Conservation (phyloP, 2,113 vertebrate genomes). For the Uropsilus gracilis region DNA sequence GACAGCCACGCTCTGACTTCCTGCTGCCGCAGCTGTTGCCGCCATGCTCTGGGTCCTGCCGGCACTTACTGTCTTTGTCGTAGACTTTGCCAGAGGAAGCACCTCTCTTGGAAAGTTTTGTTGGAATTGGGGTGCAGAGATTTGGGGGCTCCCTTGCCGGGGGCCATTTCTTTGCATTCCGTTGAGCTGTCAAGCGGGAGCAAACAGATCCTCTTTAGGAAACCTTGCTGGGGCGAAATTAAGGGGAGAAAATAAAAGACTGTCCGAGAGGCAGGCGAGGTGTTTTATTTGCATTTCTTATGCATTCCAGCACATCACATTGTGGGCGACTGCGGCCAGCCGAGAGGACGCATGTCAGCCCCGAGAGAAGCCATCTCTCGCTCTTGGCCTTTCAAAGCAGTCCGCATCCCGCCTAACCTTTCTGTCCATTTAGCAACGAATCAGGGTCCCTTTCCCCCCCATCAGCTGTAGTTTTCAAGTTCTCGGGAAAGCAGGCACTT, state of each 20-base stretch:
- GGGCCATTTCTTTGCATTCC: conserved; percentile 55
- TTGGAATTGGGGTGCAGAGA: conserved; percentile 11
- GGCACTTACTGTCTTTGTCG: conserved; percentile 85
- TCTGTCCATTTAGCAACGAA: conserved; percentile 20
- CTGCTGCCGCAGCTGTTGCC: conserved; percentile 77
- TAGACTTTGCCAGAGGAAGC: conserved; percentile 79
- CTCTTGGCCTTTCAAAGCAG: neutral
- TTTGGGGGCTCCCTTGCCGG: conserved; percentile 21
- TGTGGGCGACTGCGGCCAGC: neutral
- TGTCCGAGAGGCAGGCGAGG: conserved; percentile 15
- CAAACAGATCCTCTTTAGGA: conserved; percentile 54
- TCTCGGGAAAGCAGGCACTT: conserved; percentile 22
- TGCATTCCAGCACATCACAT: neutral
- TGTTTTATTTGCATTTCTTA: conserved; percentile 36
- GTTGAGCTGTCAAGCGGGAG: neutral
- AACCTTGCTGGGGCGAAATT: conserved; percentile 34
- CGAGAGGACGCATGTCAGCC: neutral
- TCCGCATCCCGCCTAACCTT: neutral
- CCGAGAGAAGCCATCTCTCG: neutral
- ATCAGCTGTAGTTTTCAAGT: neutral
- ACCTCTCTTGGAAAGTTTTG: conserved; percentile 78
- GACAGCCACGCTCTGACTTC: conserved; percentile 85
- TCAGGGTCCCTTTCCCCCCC: neutral
- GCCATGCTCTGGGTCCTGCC: conserved; percentile 79
- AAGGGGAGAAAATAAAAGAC: conserved; percentile 55